These are phyloP conservation scores for Macrotus californicus DNA, from an alignment of 2,113 vertebrate species.

Conservation along the genomic window DNA sequence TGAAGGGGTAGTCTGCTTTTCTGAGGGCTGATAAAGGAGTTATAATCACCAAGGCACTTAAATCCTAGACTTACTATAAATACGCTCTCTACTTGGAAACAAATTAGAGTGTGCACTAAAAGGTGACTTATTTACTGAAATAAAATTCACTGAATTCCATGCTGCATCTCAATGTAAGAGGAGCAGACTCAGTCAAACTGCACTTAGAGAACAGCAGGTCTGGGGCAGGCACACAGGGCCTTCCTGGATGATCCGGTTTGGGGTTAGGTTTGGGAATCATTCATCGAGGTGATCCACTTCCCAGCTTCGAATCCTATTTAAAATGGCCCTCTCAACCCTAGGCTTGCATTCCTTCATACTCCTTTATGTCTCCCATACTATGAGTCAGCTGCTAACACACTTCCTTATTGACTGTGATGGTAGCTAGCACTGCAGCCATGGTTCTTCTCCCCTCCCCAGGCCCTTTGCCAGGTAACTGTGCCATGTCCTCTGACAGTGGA, in stretches of 20 bases:
- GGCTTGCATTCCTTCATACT: accelerated
- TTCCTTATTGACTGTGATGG: accelerated
- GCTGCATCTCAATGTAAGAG: neutral
- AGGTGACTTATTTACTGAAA: neutral
- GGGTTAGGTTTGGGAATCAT: accelerated
- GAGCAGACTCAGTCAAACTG: too few relatives aligned
- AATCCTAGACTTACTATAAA: neutral
- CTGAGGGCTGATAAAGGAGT: neutral
- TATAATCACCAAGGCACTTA: neutral
- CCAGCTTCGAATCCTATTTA: neutral
- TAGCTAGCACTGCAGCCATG: accelerated
- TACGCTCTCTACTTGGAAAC: neutral
- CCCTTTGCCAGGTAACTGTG: neutral
- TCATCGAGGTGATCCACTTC: accelerated
- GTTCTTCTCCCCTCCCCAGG: accelerated
- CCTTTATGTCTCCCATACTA: accelerated
- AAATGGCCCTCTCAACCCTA: accelerated
- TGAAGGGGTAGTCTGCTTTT: neutral
- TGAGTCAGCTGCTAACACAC: neutral
- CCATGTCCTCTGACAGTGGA: accelerated
- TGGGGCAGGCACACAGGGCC: accelerated
- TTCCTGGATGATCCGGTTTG: accelerated
- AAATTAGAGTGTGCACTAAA: neutral
- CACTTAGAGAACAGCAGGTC: accelerated
- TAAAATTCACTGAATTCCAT: too few relatives aligned